These are phyloP conservation scores for Harpagus bidentatus DNA, from an alignment of 2,113 vertebrate species.

Conservation along the genomic window DNA sequence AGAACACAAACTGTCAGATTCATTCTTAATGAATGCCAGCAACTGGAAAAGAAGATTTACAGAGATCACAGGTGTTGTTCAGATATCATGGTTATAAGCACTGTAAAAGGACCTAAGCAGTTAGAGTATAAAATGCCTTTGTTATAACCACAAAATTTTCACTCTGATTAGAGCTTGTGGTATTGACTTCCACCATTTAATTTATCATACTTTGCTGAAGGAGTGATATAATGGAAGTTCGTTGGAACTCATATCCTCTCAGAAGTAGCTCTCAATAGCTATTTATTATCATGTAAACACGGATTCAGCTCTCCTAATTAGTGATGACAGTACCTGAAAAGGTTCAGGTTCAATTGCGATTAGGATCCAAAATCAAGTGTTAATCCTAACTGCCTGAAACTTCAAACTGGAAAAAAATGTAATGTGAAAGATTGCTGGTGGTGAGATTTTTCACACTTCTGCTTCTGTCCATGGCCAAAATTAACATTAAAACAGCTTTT, in stretches of 20 bases:
- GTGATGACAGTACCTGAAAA: background rate
- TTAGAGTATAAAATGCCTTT: background rate
- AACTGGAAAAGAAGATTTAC: background rate
- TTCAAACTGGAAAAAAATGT: conserved; percentile 2
- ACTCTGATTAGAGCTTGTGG: background rate
- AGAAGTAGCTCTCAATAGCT: background rate
- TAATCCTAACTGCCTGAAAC: background rate
- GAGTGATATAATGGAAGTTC: background rate
- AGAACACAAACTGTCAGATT: conserved; percentile 23
- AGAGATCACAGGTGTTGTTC: background rate
- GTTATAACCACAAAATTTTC: background rate
- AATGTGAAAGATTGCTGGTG: background rate
- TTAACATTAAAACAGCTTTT: conserved; percentile 30
- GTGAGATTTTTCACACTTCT: conserved; percentile 29
- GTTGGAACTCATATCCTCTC: background rate
- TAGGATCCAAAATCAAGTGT: background rate
- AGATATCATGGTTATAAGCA: background rate
- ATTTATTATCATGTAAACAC: conserved; percentile 14
- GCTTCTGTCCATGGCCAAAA: background rate
- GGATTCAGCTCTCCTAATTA: background rate
- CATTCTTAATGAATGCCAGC: background rate
- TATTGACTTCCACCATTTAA: background rate
- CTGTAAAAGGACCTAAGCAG: background rate
- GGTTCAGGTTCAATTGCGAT: background rate
- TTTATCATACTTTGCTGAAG: background rate